phyloP scores from a whole-genome alignment of 1,140 invertebrate species.

The Sitophilus oryzae region DNA sequence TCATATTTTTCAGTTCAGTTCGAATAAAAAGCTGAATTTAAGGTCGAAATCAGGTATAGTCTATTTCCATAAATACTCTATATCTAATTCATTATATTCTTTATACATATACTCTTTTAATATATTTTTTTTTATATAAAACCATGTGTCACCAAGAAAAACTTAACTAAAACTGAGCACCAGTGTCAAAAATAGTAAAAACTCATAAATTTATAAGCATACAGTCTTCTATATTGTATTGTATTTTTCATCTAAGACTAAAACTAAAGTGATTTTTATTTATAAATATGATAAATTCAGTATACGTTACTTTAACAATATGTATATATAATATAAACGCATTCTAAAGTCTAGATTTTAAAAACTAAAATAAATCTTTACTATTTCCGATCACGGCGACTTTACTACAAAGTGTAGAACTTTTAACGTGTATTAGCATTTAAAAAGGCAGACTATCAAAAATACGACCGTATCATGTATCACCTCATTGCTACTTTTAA shows the following conservation, averaged over 20 bases:
- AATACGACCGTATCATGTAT: conserved; percentile 18
- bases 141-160: conserved; percentile 43
- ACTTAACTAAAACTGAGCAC: conserved; percentile 36
- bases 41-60: conserved; percentile 36
- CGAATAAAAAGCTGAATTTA: conserved; percentile 23
- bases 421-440: conserved; percentile 36
- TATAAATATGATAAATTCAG: conserved; percentile 28
- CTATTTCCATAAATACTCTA: conserved; percentile 43
- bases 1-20: conserved; percentile 18
- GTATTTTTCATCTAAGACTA: conserved; percentile 33
- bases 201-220: conserved; percentile 35
- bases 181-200: conserved; percentile 38
- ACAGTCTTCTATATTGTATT: conserved; percentile 41
- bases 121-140: conserved; percentile 43
- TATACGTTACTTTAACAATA: conserved; percentile 19
- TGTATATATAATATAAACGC: conserved; percentile 27
- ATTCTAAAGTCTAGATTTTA: conserved; percentile 29
- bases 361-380: conserved; percentile 33
- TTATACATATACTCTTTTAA: conserved; percentile 43
- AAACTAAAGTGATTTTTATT: conserved; percentile 32
- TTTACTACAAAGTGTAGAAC: conserved; percentile 37
- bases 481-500: conserved; percentile 7
- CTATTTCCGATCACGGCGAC: conserved; percentile 26
- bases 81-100: conserved; percentile 41
- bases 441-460: conserved; percentile 36